phyloP scores from a whole-genome alignment of 2,113 vertebrate genomes.

The Phalacrocorax pelagicus region DNA sequence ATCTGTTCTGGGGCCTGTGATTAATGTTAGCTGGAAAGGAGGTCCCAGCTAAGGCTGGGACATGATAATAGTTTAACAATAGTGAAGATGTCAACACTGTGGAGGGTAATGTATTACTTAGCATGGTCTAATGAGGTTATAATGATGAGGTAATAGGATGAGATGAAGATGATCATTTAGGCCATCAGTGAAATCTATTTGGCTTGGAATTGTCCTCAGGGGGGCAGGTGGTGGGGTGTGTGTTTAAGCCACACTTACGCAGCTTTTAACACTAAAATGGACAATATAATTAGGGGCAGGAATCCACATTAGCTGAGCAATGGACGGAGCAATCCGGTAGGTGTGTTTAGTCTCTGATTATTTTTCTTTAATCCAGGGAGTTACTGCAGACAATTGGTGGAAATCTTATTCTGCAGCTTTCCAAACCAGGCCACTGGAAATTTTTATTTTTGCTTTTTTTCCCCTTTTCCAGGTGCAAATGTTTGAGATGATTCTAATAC shows the following conservation, averaged over 20 bases:
- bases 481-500: not conserved
- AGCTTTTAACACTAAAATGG: not conserved
- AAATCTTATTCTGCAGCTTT: not conserved
- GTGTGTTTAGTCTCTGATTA: not conserved
- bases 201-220: not conserved
- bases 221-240: not conserved
- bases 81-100: not conserved
- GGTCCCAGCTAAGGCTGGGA: not conserved
- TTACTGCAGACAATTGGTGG: not conserved
- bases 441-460: not conserved
- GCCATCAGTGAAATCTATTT: not conserved
- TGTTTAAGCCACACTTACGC: not conserved
- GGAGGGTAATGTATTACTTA: not conserved
- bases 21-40: not conserved
- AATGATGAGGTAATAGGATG: not conserved
- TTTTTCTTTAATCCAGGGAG: not conserved
- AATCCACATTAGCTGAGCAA: not conserved
- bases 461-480: not conserved
- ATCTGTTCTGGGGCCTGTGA: not conserved
- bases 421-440: not conserved
- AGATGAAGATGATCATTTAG: not conserved
- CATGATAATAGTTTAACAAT: not conserved
- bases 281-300: too few species aligned
- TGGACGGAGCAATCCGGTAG: not conserved
- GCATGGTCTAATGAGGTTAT: not conserved